These are phyloP conservation scores for Artemisiospiza belli DNA, from an alignment of 2,113 vertebrate species.

Conservation along the genomic window DNA sequence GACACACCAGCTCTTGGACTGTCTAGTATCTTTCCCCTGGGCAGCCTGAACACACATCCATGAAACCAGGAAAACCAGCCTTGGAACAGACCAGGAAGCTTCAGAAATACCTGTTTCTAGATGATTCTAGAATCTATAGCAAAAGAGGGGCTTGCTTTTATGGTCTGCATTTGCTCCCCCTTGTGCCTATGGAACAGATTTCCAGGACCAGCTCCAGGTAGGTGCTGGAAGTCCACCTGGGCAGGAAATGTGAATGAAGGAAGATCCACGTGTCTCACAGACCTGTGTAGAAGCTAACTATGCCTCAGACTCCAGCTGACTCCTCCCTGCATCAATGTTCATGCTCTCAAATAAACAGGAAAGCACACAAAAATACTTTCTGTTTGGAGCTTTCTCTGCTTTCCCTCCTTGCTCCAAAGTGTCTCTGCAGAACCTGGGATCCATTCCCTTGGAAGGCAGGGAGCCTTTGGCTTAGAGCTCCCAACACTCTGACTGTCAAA, in stretches of 20 bases:
- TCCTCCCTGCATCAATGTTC: neutral
- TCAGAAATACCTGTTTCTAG: neutral
- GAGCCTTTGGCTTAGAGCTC: neutral
- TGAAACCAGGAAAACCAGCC: neutral
- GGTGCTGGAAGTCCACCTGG: neutral
- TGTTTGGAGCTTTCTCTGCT: neutral
- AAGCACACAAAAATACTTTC: neutral
- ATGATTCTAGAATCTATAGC: neutral
- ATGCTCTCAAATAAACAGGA: neutral
- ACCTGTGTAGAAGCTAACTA: rapidly evolving
- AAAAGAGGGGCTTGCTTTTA: neutral
- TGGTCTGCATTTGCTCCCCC: neutral
- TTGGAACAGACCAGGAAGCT: neutral
- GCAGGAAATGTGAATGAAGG: neutral
- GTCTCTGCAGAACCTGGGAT: neutral
- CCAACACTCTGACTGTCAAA: neutral
- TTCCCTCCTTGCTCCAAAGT: neutral
- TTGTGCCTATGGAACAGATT: neutral
- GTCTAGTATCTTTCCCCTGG: neutral
- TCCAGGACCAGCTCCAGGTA: neutral
- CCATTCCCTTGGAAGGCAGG: neutral
- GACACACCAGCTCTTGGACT: neutral
- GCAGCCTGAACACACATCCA: neutral
- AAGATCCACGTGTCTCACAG: neutral
- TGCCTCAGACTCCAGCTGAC: neutral